Base-by-base conservation (phyloP, 1,140 invertebrate genomes). In the Camponotus floridanus region DNA sequence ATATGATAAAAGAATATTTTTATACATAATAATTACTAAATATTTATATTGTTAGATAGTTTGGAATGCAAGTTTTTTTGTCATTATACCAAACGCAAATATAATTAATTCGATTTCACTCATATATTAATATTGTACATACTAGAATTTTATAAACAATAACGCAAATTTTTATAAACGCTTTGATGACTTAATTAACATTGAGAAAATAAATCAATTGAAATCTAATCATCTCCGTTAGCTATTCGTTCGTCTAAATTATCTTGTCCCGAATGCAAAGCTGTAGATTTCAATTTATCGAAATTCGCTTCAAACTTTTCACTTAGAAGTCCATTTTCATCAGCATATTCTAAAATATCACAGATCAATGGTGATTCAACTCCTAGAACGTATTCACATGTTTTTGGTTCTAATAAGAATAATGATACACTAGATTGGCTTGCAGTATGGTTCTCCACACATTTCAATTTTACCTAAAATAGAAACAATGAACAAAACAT, bases 351-450 rank as follows among this genome's bases (percentile, higher is more conserved):
- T 59, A 99, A 94, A 76, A 99, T 97, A 91, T 98, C 96, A 95
- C 98, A 99, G 85, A 99, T 97, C 0, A 99, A 93, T 0, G 97
- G 96, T 4, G 98, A 98, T 94, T 99, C 98, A 0, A 99, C 98
- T 21, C 98, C 98, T 31, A 99, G 93, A 79, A 99, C 97, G 90
- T 99, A 99, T 94, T 99, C 97, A 93, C 99, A 99, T 18, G 97
- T 97, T 94, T 97, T 97, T 15, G 98, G 98, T 92, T 99, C 99
- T 11, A 98, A 92, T 21, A 99, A 95, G 94, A 98, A 99, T 57
- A 99, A 95, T 0, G 98, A 97, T 0, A 99, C 97, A 86, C 98
- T 97, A 13, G 97, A 97, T 21, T 97, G 96, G 91, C 96, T 97
- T 48, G 94, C 92, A 0, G 96, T 95, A 0, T 96, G 95, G 90